Base-by-base conservation (phyloP, 2,888 invertebrate genomes). In the Phyllotreta cruciferae region DNA sequence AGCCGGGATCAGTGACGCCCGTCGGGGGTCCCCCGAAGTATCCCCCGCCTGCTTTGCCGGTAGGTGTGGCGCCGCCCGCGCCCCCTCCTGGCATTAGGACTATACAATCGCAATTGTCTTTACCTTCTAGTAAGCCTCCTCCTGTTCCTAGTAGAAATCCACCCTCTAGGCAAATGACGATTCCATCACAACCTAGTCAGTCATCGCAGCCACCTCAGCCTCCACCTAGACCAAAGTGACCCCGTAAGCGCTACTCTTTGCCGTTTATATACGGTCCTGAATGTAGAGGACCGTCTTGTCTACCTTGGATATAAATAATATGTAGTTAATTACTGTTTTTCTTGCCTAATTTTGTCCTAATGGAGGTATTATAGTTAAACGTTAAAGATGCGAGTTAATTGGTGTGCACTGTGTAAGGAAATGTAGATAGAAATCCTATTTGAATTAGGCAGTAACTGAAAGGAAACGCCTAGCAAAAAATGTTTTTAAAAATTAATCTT, bases 71-170 rank as follows among this genome's bases (percentile, higher is more conserved):
- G 38, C 81, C 81, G 0, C 81, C 81, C 1, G 80, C 81, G 5
- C 76, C 78, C 1, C 80, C 81, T 0, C 81, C 81, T 7, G 76
- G 75, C 6, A 44, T 70, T 9, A 68, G 70, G 42, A 73, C 76
- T 38, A 70, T 77, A 35, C 74, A 75, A 2, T 68, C 73, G 3
- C 84, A 85, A 66, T 62, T 76, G 8, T 73, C 77, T 3, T 42
- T 67, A 38, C 54, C 71, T 67, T 13, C 50, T 75, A 69, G 73
- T n/a, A 75, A 77, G 53, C 83, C 86, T 57, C 86, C 86, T 10
- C 86, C 86, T 65, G 81, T 86, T 14, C 86, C 86, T 68, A 81
- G 81, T 68, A 83, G 86, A 58, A 84, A 80, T 62, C 82, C 83
- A 56, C 83, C 83, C 0, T 82, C 83, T 67, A 79, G 83, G 69